Percentiles rank a stretch among this genome's conserved stretches.
phyloP scores from a whole-genome alignment of 35 echinoderm and acorn worm genomes.

The Holothuria glaberrima region DNA sequence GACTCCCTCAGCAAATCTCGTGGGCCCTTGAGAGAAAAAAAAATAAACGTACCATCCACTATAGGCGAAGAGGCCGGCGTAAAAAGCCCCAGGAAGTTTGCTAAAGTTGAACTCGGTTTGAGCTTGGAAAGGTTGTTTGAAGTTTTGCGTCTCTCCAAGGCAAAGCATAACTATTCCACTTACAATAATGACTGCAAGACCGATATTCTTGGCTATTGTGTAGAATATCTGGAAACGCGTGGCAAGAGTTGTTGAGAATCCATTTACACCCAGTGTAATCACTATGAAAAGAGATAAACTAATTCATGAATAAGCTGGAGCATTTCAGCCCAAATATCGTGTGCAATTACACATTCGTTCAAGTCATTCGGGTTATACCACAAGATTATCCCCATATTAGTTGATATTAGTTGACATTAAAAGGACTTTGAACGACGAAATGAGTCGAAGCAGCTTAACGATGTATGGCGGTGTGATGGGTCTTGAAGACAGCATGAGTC shows the following conservation, averaged over 20 bases:
- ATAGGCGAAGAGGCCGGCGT: slow-evolving; percentile 33
- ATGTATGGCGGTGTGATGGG: too few relatives aligned
- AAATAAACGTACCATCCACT: slow-evolving; percentile 44
- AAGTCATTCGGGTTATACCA: too few relatives aligned
- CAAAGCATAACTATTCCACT: slow-evolving; percentile 12
- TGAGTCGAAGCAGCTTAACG: too few relatives aligned
- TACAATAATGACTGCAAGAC: slow-evolving; percentile 27
- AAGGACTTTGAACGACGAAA: too few relatives aligned
- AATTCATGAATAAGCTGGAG: too few relatives aligned
- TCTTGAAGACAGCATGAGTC: too few relatives aligned
- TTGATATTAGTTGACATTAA: too few relatives aligned
- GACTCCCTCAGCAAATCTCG: too few relatives aligned
- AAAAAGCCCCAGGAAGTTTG: slow-evolving; percentile 24
- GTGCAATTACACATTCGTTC: too few relatives aligned
- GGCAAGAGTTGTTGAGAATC: slow-evolving; percentile 35
- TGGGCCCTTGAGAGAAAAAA: neutral
- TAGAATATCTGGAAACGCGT: slow-evolving; percentile 49
- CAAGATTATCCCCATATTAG: too few relatives aligned
- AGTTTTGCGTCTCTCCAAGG: slow-evolving; percentile 25
- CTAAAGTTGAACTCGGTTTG: neutral
- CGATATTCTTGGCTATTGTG: slow-evolving; percentile 48
- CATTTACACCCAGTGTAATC: slow-evolving; percentile 23
- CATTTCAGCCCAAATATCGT: too few relatives aligned
- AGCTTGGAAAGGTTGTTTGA: slow-evolving; percentile 19
- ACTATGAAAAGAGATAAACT: slow-evolving; percentile 5